phyloP scores from a whole-genome alignment of 2,113 vertebrate genomes.

The Sus scrofa region T2T-Sscrofa CM000824.6:49246501-49247000 shows the following conservation, averaged over 20 bases:
- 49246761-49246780: not conserved
- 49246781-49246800: not conserved
- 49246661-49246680: too few relatives aligned
- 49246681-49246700: not conserved
- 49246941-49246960: slow-evolving; percentile 75
- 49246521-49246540: not conserved
- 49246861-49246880: slow-evolving; percentile 31
- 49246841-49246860: not conserved
- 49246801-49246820: not conserved
- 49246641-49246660: not conserved
- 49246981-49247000: slow-evolving; percentile 83
- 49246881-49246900: not conserved
- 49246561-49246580: not conserved
- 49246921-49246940: slow-evolving; percentile 55
- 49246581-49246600: slow-evolving; percentile 20
- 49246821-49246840: not conserved
- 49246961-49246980: slow-evolving; percentile 82
- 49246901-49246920: slow-evolving; percentile 55
- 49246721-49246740: not conserved
- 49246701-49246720: not conserved
- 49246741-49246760: not conserved
- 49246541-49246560: not conserved
- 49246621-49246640: not conserved
- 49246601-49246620: not conserved
- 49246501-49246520: not conserved